Evolutionary conservation across 1,140 invertebrate species (phyloP).

Genomic region (Saccostrea cuccullata): DNA sequence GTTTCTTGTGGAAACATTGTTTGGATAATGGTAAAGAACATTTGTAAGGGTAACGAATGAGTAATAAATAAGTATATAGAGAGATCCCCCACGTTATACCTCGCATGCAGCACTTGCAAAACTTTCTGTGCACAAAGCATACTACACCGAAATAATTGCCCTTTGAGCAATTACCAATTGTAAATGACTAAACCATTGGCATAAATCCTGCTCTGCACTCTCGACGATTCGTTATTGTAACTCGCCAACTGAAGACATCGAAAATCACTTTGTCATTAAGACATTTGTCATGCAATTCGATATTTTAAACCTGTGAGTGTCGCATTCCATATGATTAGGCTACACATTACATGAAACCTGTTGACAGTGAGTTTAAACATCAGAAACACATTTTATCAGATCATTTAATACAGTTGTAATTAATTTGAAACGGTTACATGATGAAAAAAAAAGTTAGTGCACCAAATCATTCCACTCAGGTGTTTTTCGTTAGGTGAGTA

Average conservation of each 20-base stretch:
- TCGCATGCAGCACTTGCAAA: neutral
- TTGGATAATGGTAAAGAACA: neutral
- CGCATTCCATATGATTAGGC: neutral
- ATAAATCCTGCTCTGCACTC: neutral
- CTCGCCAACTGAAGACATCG: neutral
- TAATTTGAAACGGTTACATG: neutral
- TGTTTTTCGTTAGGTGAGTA: slow-evolving; percentile 19
- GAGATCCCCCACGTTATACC: neutral
- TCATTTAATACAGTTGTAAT: neutral
- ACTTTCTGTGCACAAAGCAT: neutral
- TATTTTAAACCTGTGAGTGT: neutral
- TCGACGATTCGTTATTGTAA: neutral
- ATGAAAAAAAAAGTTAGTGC: neutral
- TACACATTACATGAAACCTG: too few relatives aligned
- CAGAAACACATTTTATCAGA: neutral
- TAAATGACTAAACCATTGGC: slow-evolving; percentile 6
- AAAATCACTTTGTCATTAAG: neutral
- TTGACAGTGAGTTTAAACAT: neutral
- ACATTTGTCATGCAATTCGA: neutral
- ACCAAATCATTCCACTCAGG: neutral
- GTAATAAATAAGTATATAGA: neutral
- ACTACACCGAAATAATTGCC: neutral
- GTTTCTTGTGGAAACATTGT: neutral
- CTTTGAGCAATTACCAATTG: neutral
- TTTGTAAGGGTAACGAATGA: neutral